Evolutionary conservation across 2,888 invertebrate genomes (phyloP).

Genomic region (Epirrhoe alternata): DNA sequence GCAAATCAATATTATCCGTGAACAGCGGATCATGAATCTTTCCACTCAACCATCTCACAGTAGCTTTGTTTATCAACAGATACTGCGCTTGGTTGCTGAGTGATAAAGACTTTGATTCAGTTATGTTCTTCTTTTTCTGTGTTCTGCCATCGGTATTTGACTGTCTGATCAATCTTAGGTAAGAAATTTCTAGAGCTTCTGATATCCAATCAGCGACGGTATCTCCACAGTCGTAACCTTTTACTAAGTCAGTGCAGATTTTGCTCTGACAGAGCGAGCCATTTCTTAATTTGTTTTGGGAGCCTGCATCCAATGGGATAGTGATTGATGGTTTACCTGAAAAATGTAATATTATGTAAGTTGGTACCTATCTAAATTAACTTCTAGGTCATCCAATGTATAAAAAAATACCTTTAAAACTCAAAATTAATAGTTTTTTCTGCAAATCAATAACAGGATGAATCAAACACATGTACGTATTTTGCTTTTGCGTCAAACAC

Average conservation of each 20-base stretch:
- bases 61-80: constrained; percentile 91
- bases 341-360: constrained; percentile 40
- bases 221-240: constrained; percentile 94
- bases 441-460: constrained; percentile 89
- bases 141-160: constrained; percentile 65
- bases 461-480: constrained; percentile 91
- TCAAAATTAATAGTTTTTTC: constrained; percentile 80
- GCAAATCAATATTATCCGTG: constrained; percentile 81
- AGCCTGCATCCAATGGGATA: constrained; percentile 77
- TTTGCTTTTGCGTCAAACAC: constrained; percentile 95
- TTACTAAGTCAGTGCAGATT: constrained; percentile 93
- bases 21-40: constrained; percentile 84
- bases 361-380: too few species aligned
- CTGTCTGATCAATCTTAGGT: constrained; percentile 89
- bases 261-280: constrained; percentile 89
- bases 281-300: constrained; percentile 53
- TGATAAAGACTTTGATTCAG: constrained; percentile 73
- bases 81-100: constrained; percentile 94
- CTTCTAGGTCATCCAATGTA: not conserved
- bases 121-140: constrained; percentile 62
- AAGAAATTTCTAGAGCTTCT: constrained; percentile 88
- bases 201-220: constrained; percentile 93
- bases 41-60: constrained; percentile 89
- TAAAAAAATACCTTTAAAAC: constrained; percentile 83
- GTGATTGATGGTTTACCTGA: constrained; percentile 81